Evolutionary conservation across 1,140 invertebrate species (phyloP).

Genomic region (Lineus longissimus): DNA sequence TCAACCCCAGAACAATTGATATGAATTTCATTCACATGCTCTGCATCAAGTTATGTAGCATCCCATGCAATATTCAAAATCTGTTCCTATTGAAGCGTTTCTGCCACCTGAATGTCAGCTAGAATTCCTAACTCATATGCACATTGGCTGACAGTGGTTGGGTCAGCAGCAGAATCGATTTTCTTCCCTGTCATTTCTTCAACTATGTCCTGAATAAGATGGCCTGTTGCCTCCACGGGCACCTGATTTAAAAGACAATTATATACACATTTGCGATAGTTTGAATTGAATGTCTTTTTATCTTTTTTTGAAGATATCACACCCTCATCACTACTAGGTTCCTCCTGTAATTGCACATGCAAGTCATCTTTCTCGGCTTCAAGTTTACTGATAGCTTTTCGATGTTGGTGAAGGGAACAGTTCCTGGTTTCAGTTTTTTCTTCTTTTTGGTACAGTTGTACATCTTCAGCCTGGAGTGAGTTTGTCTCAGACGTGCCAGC

Average conservation of each 20-base stretch:
- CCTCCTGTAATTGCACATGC: no score
- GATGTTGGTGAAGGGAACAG: no score
- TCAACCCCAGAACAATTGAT: background rate
- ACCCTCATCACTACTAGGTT: no score
- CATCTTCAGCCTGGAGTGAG: no score
- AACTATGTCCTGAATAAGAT: background rate
- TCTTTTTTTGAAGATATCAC: background rate
- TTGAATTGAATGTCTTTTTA: background rate
- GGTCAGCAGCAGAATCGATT: background rate
- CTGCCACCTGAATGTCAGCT: background rate
- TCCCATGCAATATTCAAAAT: background rate
- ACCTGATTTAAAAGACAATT: conserved; percentile 3
- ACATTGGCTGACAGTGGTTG: conserved; percentile 4
- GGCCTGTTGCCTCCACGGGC: background rate
- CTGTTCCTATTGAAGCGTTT: background rate
- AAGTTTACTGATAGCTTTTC: no score
- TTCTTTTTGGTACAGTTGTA: no score
- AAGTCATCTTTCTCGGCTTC: no score
- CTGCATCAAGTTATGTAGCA: background rate
- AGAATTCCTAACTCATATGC: conserved; percentile 4
- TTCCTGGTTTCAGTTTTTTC: no score
- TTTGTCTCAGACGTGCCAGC: no score
- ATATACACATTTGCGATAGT: conserved; percentile 2
- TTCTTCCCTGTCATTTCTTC: background rate
- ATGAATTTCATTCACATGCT: conserved; percentile 4